A percentile compares a stretch with the other conserved stretches of the same genome.
Conservation (phyloP, 2,888 invertebrate genomes). For the Barypeithes pellucidus region DNA sequence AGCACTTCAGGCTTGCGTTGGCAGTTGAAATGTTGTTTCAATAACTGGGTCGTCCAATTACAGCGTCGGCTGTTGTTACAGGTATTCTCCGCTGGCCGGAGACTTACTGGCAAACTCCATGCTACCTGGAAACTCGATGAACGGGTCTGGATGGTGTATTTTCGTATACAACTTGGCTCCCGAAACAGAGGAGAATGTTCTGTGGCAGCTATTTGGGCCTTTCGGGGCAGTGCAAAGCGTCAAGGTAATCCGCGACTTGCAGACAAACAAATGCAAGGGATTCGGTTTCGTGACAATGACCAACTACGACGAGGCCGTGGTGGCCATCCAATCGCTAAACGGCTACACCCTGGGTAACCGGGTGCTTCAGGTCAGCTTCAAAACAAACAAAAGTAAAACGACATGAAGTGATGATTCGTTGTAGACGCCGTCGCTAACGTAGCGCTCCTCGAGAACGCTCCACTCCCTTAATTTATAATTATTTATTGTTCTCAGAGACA, state of each 20-base stretch:
- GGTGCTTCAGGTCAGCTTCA: conserved; percentile 97
- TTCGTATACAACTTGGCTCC: conserved; percentile 95
- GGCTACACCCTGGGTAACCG: conserved; percentile 96
- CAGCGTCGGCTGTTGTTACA: conserved; percentile 64
- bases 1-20: neutral
- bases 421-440: conserved; percentile 61
- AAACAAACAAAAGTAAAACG: conserved; percentile 90
- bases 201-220: conserved; percentile 97
- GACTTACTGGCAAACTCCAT: conserved; percentile 81
- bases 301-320: conserved; percentile 97
- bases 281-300: conserved; percentile 99
- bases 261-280: conserved; percentile 97
- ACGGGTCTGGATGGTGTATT: conserved; percentile 93
- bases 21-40: neutral
- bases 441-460: conserved; percentile 53
- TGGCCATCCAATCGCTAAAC: conserved; percentile 96
- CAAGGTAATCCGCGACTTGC: conserved; percentile 77
- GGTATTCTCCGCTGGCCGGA: conserved; percentile 86
- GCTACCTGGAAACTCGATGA: conserved; percentile 89
- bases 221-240: conserved; percentile 98
- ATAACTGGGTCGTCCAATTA: neutral
- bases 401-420: conserved; percentile 71
- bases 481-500: conserved; percentile 51
- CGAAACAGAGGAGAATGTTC: conserved; percentile 91
- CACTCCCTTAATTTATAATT: conserved; percentile 57